Percentiles rank a stretch among this genome's conserved stretches.
phyloP scores from a whole-genome alignment of 2,113 vertebrate species.

The Cinclus cinclus region DNA sequence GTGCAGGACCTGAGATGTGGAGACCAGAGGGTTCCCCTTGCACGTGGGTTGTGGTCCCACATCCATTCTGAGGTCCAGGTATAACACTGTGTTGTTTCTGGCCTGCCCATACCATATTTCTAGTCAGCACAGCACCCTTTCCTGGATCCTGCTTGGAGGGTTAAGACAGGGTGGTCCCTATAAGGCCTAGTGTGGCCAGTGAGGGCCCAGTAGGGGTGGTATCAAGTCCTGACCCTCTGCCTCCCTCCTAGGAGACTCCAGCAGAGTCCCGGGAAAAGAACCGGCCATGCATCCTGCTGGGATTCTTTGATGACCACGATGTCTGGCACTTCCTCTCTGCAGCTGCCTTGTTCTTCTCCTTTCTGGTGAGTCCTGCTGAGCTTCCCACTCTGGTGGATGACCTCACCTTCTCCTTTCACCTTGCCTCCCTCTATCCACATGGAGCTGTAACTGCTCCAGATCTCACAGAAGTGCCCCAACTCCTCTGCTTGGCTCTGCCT shows the following conservation, averaged over 20 bases:
- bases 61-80: background rate
- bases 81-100: background rate
- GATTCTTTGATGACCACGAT: constrained; percentile 82
- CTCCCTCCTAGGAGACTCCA: constrained; percentile 71
- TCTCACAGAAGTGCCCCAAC: background rate
- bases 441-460: background rate
- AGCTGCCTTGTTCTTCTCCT: constrained; percentile 82
- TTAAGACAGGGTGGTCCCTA: background rate
- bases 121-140: background rate
- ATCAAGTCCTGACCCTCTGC: background rate
- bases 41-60: background rate
- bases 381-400: background rate
- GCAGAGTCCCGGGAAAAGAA: constrained; percentile 81
- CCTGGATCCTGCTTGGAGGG: background rate
- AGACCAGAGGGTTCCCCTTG: background rate
- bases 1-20: background rate
- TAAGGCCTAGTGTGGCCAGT: background rate
- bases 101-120: background rate
- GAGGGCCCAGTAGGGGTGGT: background rate
- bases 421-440: background rate
- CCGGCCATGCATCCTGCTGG: constrained; percentile 72
- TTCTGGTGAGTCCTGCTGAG: constrained; percentile 74
- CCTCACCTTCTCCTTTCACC: background rate
- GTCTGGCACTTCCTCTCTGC: constrained; percentile 84
- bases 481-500: background rate